Evolutionary conservation across 2,888 invertebrate genomes (phyloP), one percentile per base, ranked within the genome.

Genomic region (Campoletis raptor): DNA sequence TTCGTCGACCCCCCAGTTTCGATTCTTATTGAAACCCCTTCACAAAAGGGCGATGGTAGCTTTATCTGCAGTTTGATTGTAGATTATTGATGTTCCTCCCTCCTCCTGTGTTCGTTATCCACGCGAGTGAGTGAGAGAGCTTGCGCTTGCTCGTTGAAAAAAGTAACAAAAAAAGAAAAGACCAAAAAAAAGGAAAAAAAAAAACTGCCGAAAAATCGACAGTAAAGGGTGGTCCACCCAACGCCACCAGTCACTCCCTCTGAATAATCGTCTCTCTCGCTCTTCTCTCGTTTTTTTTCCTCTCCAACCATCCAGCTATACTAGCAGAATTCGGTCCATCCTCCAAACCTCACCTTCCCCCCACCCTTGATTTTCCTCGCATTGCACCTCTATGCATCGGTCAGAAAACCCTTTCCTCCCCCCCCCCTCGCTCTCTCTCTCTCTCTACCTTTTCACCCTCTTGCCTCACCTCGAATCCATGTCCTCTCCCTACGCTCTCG

Each of bases 11-110:
- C 90, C 89, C 90, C 89, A 91, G 90, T 87, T 87, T 91, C 91
- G 91, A 91, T 93, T 92, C 93, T 94, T 93, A 93, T 94, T 94
- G 93, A 93, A 93, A 93, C 92, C 92, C 92, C 91, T 91, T 93
- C 92, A 93, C 93, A 94, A 94, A 93, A 92, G 92, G 89, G 89
- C 92, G 93, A 93, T 92, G 93, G 92, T 93, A 94, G 93, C 93
- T 93, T 93, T 93, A 94, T 93, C 93, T 94, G 93, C 92, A 93
- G 93, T 93, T 94, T 94, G 94, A 94, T 94, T 94, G 94, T 94
- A 94, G 94, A 94, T 94, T 94, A 94, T 94, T 94, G 94, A 94
- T 94, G 94, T 94, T 93, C 92, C 92, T 73, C 81, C 73, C 48
- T n/a, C 30, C 52, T 92, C 92, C 91, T 92, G 92, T 92, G 93